A percentile compares a stretch with the other conserved stretches of the same genome.
Conservation (phyloP, 2,797 vertebrate genomes). For the Saguinus oedipus region DNA sequence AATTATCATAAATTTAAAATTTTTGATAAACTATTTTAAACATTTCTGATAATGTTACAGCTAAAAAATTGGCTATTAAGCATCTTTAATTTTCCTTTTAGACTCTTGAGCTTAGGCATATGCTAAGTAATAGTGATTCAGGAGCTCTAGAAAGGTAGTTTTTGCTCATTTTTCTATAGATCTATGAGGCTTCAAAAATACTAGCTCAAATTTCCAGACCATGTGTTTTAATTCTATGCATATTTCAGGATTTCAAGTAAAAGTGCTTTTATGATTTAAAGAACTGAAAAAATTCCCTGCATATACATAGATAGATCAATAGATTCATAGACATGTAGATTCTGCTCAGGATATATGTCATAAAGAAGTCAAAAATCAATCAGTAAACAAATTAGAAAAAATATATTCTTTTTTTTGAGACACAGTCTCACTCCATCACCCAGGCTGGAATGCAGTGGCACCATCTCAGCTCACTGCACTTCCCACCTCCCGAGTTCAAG, state of each 20-base stretch:
- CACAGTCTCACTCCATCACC: background rate
- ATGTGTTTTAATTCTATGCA: background rate
- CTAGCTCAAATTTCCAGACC: background rate
- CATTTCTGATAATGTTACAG: slow-evolving; percentile 76
- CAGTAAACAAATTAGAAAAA: slow-evolving; percentile 79
- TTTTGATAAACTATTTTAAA: slow-evolving; percentile 71
- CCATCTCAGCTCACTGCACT: background rate
- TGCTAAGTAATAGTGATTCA: slow-evolving; percentile 53
- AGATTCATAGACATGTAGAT: background rate
- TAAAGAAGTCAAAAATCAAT: slow-evolving; percentile 71
- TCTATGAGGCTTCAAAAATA: slow-evolving; percentile 65
- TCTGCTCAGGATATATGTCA: slow-evolving; percentile 74
- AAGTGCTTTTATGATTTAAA: slow-evolving; percentile 25
- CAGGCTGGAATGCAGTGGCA: background rate
- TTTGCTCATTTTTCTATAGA: slow-evolving; percentile 64
- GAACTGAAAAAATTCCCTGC: slow-evolving; percentile 3
- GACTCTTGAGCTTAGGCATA: slow-evolving; percentile 39
- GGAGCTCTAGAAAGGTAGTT: slow-evolving; percentile 68
- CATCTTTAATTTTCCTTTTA: slow-evolving; percentile 70
- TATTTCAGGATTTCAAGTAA: slow-evolving; percentile 38
- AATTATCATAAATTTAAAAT: slow-evolving; percentile 60
- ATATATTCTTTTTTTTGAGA: background rate
- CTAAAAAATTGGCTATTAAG: slow-evolving; percentile 65
- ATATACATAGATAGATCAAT: background rate
- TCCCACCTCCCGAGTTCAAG: background rate